Evolutionary conservation across 2,113 vertebrate genomes (phyloP).

Genomic region (Onychostruthus taczanowskii): DNA sequence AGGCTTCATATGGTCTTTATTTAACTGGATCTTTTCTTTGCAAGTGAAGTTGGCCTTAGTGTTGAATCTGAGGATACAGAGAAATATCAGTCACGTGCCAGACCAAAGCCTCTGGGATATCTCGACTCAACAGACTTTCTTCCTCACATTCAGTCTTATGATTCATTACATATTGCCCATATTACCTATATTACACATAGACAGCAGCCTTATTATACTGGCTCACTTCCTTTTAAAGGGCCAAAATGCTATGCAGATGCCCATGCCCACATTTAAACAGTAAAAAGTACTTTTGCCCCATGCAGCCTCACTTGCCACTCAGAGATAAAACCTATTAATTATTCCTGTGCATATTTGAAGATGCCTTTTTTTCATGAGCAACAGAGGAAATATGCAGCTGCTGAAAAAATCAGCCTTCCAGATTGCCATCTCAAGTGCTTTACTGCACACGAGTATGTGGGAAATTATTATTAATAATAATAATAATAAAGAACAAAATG

Average conservation of each 20-base stretch:
- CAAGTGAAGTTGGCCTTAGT: background rate
- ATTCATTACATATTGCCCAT: background rate
- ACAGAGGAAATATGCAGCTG: constrained; percentile 10
- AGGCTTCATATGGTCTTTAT: background rate
- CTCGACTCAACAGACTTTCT: background rate
- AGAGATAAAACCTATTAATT: background rate
- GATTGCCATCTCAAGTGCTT: background rate
- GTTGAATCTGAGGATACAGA: background rate
- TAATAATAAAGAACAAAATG: background rate
- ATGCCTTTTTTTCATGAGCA: background rate
- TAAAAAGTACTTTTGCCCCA: background rate
- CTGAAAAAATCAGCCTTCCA: background rate
- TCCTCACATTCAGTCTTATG: background rate
- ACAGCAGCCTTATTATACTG: background rate
- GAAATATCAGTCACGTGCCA: background rate
- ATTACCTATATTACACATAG: background rate
- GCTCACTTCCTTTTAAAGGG: background rate
- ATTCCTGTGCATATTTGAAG: background rate
- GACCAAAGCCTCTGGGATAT: background rate
- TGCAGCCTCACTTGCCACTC: background rate
- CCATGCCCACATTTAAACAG: background rate
- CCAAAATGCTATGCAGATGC: background rate
- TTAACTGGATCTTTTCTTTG: constrained; percentile 1
- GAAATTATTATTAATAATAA: background rate
- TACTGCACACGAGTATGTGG: background rate